Base-by-base conservation (phyloP, 2,888 invertebrate species). In the Synergus japonicus region DNA sequence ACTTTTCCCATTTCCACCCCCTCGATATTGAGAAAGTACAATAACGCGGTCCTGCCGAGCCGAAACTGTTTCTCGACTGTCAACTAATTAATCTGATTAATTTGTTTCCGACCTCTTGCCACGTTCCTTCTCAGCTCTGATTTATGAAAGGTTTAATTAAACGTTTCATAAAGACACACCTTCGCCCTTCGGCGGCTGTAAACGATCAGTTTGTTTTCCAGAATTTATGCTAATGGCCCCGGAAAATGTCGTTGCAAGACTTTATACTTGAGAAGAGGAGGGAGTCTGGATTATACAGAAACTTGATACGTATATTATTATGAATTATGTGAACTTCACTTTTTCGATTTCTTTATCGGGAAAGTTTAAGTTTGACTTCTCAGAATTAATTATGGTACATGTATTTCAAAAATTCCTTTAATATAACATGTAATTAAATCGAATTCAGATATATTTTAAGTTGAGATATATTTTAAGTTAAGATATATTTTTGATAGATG, bases 81-180 rank as follows among this genome's bases (percentile, higher is more conserved):
- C 90, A 89, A 89, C 90, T 90, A 90, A 91, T 91, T 91, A 91
- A 91, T 91, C 90, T 90, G 90, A 90, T 91, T 91, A 90, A 91
- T 91, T 91, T 88, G 90, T 90, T 89, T 87, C 83, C 85, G 81
- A 82, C 83, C 83, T 77, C 82, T 78, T 80, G 79, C 83, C 83
- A 81, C 81, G 81, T 80, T 80, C 82, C 82, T 81, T 79, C 80
- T 79, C 80, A 81, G 81, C 79, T 80, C 76, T 81, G 81, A 83
- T 90, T 90, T 90, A 88, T 87, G 88, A 87, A 90, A 87, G 88
- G 88, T 91, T 91, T 90, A 91, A 90, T 91, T 90, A 91, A 90
- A 90, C 88, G 86, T 88, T 88, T 87, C 90, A 91, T 91, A 90
- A 91, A 90, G 84, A 84, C 84, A 83, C 82, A 88, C 79, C 80